Conservation (phyloP, 2,113 vertebrate genomes). For the Toxostoma redivivum region DNA sequence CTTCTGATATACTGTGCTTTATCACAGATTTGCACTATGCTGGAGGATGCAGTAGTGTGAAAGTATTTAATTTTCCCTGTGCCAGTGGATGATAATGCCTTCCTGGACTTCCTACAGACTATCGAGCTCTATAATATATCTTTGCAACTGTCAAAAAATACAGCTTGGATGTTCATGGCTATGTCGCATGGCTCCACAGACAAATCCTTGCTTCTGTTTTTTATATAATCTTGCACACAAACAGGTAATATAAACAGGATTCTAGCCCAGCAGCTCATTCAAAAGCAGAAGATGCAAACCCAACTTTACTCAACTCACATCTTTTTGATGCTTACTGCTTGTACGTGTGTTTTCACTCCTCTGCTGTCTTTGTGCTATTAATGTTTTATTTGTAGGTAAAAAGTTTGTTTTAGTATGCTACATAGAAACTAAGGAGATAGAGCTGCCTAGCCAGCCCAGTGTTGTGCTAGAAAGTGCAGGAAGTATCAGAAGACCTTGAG, state of each 20-base stretch:
- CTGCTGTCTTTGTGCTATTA: background rate
- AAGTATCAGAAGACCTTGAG: background rate
- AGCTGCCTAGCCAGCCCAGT: background rate
- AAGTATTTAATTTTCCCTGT: background rate
- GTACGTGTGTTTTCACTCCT: background rate
- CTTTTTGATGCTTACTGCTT: background rate
- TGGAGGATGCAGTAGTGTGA: background rate
- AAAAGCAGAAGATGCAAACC: background rate
- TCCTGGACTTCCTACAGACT: background rate
- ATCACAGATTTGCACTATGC: fast-evolving
- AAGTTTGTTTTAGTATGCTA: background rate
- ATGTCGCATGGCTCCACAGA: background rate
- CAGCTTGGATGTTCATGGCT: background rate
- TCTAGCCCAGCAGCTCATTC: background rate
- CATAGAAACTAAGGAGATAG: background rate
- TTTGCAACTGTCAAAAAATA: background rate
- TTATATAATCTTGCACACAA: background rate
- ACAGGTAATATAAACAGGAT: background rate
- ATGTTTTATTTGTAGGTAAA: background rate
- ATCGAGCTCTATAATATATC: background rate
- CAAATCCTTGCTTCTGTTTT: background rate
- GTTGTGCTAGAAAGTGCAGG: background rate
- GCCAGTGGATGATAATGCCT: background rate
- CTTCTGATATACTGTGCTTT: background rate
- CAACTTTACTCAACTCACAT: background rate